These are phyloP conservation scores for Lepidochrysops patricia DNA, from an alignment of 2,888 invertebrate species.

Conservation along the genomic window DNA sequence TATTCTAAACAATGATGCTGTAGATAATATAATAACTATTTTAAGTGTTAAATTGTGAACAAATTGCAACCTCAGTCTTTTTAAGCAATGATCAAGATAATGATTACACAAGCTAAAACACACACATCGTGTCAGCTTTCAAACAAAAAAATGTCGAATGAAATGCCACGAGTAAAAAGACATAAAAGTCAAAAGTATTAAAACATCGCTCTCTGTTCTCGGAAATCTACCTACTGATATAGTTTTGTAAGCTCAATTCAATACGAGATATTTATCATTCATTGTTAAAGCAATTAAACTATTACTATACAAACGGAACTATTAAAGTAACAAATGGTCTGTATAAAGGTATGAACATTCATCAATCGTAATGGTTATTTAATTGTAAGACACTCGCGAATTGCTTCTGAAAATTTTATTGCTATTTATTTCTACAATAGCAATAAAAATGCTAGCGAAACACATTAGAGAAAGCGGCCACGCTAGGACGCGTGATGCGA, in stretches of 20 bases:
- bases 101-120: too few species aligned
- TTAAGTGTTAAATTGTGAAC: too few species aligned
- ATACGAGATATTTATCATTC: background rate
- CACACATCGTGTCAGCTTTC: too few species aligned
- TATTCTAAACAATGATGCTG: too few species aligned
- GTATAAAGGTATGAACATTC: background rate
- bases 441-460: slow-evolving; percentile 58
- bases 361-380: background rate
- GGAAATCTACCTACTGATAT: too few species aligned
- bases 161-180: too few species aligned
- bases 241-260: background rate
- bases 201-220: too few species aligned
- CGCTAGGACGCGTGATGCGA: slow-evolving; percentile 31
- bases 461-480: slow-evolving; percentile 54
- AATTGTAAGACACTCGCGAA: slow-evolving; percentile 1
- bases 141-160: too few species aligned
- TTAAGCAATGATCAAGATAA: too few species aligned
- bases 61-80: too few species aligned
- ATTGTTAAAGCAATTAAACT: background rate
- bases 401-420: slow-evolving; percentile 1
- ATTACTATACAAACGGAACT: background rate
- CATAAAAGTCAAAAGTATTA: too few species aligned
- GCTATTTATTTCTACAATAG: slow-evolving; percentile 50
- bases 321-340: background rate
- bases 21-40: too few species aligned